Percentiles rank a stretch among this genome's conserved stretches.
Evolutionary conservation across 2,888 invertebrate species (phyloP).

Genomic region (Stenotaenia linearis): DNA sequence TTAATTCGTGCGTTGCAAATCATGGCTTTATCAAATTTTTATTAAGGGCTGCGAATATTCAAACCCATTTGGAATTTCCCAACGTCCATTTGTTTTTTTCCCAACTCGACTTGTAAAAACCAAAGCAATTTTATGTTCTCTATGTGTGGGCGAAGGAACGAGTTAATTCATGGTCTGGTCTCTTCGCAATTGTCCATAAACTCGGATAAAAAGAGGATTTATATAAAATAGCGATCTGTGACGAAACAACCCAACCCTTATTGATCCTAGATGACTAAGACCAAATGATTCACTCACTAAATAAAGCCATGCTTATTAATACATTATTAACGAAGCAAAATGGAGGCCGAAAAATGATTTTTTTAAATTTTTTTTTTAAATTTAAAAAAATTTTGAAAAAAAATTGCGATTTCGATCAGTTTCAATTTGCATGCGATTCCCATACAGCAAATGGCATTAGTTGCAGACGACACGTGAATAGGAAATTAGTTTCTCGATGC

Average conservation of each 20-base stretch:
- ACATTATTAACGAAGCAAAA: too few species aligned
- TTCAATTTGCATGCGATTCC: not conserved
- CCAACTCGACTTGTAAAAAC: not conserved
- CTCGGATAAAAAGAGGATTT: not conserved
- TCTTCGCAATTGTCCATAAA: not conserved
- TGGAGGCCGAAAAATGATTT: not conserved
- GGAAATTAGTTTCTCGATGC: not conserved
- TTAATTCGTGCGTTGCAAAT: not conserved
- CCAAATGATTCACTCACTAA: too few species aligned
- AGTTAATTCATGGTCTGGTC: slow-evolving; percentile 13
- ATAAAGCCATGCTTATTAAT: too few species aligned
- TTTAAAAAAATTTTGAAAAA: not conserved
- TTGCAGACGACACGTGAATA: slow-evolving; percentile 1
- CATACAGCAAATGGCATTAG: slow-evolving; percentile 2
- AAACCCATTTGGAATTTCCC: not conserved
- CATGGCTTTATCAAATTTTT: not conserved
- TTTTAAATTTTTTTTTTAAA: not conserved
- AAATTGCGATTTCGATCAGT: not conserved
- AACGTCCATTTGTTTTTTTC: not conserved
- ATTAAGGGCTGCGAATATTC: not conserved
- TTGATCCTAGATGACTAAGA: not conserved
- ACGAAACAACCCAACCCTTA: not conserved
- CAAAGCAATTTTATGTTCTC: slow-evolving; percentile 2
- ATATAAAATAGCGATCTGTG: too few species aligned
- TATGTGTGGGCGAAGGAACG: not conserved